Conservation (phyloP, 2,888 invertebrate species). For the Ormyrus pomaceus region DNA sequence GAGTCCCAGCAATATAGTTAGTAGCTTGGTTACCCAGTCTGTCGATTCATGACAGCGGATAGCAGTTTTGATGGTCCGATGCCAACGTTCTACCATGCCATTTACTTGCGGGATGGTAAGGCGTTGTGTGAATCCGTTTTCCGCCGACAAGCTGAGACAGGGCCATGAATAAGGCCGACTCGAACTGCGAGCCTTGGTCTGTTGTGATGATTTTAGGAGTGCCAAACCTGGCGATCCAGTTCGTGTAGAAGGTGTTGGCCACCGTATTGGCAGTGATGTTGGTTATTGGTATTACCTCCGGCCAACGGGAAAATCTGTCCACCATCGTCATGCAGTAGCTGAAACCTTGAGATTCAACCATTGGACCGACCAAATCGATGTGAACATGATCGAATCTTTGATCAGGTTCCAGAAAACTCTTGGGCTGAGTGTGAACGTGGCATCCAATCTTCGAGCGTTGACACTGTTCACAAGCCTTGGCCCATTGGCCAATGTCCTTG, state of each 20-base stretch:
- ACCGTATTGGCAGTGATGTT: constrained; percentile 59
- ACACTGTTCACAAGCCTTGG: not conserved
- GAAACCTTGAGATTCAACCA: not conserved
- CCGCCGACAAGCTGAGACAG: constrained; percentile 52
- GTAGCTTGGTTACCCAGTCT: constrained; percentile 45
- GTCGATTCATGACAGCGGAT: constrained; percentile 49
- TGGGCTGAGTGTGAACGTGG: not conserved
- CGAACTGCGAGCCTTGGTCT: constrained; percentile 66
- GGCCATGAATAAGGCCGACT: constrained; percentile 58
- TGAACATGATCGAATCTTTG: not conserved
- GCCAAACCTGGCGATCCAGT: constrained; percentile 67
- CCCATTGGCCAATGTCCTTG: not conserved
- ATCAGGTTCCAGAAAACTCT: not conserved
- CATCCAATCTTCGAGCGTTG: not conserved
- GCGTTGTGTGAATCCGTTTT: constrained; percentile 56
- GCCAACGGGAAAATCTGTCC: not conserved
- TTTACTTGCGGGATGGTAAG: constrained; percentile 61
- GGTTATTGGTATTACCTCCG: not conserved
- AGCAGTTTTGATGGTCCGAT: constrained; percentile 55
- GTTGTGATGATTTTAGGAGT: constrained; percentile 63
- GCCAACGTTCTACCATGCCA: constrained; percentile 60
- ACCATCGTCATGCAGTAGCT: not conserved
- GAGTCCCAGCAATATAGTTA: constrained; percentile 55
- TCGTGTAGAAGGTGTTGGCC: constrained; percentile 60
- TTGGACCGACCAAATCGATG: not conserved